Base-by-base conservation (phyloP, 2,113 vertebrate species). In the Hepsetus odoe region DNA sequence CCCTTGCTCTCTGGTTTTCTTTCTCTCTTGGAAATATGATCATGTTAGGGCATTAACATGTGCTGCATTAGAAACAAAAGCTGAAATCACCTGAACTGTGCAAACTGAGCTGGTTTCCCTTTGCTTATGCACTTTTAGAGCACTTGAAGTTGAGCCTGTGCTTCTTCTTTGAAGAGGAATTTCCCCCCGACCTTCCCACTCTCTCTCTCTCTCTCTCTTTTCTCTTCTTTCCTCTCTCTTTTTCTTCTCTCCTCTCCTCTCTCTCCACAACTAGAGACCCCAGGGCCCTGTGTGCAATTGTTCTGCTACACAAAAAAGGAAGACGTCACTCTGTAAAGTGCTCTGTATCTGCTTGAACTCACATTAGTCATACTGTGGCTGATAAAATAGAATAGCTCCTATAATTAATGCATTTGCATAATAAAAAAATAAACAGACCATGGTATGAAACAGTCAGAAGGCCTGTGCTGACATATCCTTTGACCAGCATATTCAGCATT, bases 251-350 rank as follows among this genome's bases (percentile, higher is more conserved):
- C 11, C 53, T 38, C 84, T 88, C 85, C 55, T 49, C 30, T 64
- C 33, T 85, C 82, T 78, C 66, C 88, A 79, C 86, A 84, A 81
- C 7, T 38, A 74, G 76, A 86, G 77, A 84, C 87, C 90, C 85
- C 85, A 64, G 85, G 91, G 91, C 87, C 83, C 67, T 75, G 53
- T 81, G 82, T n/a, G 81, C 84, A 79, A 89, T 92, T 92, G 91
- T 94, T 86, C 88, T 77, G 61, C 44, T 0, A 22, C 80, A 94
- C 91, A 92, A 93, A 92, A 87, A 92, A 87, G 86, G 82, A 85
- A 87, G 82, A 87, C 87, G 77, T 80, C 74, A 77, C 87, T 88
- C 90, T 86, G 86, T 61, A 30, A 90, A 88, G 87, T 88, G 80
- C 46, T 79, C 85, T 66, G 83, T 88, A 85, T 88, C 85, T 72